These are phyloP conservation scores for Odontesthes bonariensis DNA, from an alignment of 2,113 vertebrate genomes.

Conservation along the genomic window DNA sequence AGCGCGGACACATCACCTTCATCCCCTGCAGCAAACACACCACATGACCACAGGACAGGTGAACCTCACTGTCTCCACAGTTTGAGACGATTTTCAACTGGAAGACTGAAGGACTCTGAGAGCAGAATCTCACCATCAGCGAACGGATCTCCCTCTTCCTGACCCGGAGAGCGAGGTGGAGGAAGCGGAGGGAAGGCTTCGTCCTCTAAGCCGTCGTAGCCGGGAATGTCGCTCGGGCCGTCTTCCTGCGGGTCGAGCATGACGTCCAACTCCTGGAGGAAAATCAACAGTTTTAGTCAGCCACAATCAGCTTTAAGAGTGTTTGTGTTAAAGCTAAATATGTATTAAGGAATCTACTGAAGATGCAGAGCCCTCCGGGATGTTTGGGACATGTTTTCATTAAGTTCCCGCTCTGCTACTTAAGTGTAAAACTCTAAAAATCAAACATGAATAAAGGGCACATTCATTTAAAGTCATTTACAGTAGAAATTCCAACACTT, in stretches of 20 bases:
- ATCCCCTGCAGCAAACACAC: constrained; percentile 52
- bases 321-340: too few species aligned
- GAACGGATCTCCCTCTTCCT: constrained; percentile 69
- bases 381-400: too few species aligned
- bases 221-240: constrained; percentile 73
- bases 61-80: neutral
- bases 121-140: constrained; percentile 75
- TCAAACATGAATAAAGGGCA: too few species aligned
- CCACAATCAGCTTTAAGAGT: neutral
- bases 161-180: constrained; percentile 88
- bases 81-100: too few species aligned
- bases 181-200: constrained; percentile 90
- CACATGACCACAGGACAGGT: neutral
- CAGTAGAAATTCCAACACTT: too few species aligned
- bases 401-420: too few species aligned
- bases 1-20: constrained; percentile 81
- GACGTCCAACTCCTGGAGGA: constrained; percentile 13
- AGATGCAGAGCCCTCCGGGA: too few species aligned
- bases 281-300: neutral
- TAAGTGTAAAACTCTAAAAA: too few species aligned
- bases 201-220: constrained; percentile 85
- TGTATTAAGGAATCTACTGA: too few species aligned
- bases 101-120: neutral
- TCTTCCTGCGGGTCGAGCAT: constrained; percentile 83
- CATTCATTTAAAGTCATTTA: too few species aligned